Conservation (phyloP, 2,113 vertebrate genomes). For the Gallinago paraguaiae region DNA sequence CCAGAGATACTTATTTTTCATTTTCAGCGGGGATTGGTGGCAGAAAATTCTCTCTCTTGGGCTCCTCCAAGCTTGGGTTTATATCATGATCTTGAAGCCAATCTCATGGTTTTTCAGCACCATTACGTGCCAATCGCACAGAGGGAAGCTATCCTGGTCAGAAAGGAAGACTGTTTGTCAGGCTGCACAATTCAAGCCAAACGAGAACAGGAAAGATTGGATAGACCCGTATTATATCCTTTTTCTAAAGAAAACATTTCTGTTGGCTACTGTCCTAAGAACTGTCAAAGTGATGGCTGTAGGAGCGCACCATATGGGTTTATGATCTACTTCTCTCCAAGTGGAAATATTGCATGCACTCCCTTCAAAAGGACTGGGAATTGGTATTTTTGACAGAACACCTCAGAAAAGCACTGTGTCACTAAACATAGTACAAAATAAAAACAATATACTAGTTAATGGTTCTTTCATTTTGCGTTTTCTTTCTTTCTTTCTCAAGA, state of each 20-base stretch:
- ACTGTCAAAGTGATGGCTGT: not conserved
- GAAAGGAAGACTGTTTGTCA: not conserved
- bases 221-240: not conserved
- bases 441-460: slow-evolving; percentile 17
- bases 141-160: not conserved
- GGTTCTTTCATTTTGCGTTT: slow-evolving; percentile 25
- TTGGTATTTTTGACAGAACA: slow-evolving; percentile 25
- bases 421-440: not conserved
- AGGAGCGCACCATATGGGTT: not conserved
- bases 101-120: not conserved
- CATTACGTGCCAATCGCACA: not conserved
- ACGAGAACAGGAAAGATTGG: not conserved
- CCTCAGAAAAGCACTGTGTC: slow-evolving; percentile 25
- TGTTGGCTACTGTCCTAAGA: not conserved
- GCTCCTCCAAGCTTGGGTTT: not conserved
- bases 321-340: slow-evolving; percentile 27
- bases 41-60: not conserved
- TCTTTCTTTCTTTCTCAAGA: not conserved
- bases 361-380: not conserved
- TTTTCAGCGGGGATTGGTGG: not conserved
- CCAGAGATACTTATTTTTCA: not conserved
- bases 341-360: not conserved
- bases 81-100: not conserved
- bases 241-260: slow-evolving; percentile 19
- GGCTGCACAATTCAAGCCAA: not conserved